These are phyloP conservation scores for Oxyura jamaicensis DNA, from an alignment of 2,113 vertebrate genomes.

Conservation along the genomic window DNA sequence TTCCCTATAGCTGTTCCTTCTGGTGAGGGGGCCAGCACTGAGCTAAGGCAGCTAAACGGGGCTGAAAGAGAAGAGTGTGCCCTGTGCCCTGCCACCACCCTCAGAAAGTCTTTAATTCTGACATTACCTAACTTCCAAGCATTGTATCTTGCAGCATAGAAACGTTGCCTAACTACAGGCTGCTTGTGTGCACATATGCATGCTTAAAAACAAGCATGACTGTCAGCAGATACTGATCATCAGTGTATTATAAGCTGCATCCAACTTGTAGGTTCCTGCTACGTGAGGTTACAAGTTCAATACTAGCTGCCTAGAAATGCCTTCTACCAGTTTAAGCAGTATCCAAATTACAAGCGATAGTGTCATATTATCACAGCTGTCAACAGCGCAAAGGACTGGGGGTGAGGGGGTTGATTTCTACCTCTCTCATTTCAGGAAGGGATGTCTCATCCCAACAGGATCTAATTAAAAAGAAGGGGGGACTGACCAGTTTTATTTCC, in stretches of 20 bases:
- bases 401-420: neutral
- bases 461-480: neutral
- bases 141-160: neutral
- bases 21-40: neutral
- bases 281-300: neutral
- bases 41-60: neutral
- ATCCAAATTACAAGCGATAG: neutral
- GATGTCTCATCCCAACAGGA: neutral
- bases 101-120: neutral
- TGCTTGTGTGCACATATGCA: neutral
- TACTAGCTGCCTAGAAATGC: neutral
- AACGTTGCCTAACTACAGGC: neutral
- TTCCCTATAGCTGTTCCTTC: neutral
- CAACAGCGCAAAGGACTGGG: neutral
- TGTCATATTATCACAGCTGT: conserved; percentile 10
- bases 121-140: neutral
- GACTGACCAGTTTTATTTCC: neutral
- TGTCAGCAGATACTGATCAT: neutral
- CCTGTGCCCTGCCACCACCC: neutral
- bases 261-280: neutral
- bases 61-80: rapidly evolving
- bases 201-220: neutral
- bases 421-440: conserved; percentile 19
- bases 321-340: neutral
- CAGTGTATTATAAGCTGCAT: neutral